phyloP scores from a whole-genome alignment of 2,113 vertebrate genomes.

The Colius striatus region DNA sequence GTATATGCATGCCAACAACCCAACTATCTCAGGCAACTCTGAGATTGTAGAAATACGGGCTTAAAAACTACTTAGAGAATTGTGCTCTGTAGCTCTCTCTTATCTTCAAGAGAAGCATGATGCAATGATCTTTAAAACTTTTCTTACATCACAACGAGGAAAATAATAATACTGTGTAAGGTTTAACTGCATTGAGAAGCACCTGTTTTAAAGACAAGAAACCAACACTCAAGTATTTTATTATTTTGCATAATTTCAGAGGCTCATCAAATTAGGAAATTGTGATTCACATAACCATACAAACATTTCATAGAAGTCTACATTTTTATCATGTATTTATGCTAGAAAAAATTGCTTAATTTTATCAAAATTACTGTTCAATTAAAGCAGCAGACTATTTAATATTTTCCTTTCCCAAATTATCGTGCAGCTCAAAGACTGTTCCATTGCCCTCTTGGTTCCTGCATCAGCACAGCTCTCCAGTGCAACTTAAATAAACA shows the following conservation, averaged over 20 bases:
- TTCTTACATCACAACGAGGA: background rate
- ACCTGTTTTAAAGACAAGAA: background rate
- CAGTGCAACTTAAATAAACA: background rate
- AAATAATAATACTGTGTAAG: background rate
- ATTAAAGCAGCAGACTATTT: background rate
- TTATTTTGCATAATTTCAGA: background rate
- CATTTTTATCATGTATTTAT: background rate
- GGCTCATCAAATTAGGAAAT: background rate
- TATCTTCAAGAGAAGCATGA: background rate
- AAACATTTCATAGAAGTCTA: background rate
- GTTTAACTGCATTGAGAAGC: background rate
- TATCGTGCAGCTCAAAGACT: background rate
- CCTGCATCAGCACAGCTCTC: background rate
- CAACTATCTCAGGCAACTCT: slow-evolving; percentile 8
- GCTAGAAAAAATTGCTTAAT: background rate
- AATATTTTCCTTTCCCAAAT: background rate
- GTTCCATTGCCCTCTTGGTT: background rate
- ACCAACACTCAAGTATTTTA: background rate
- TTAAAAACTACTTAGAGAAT: slow-evolving; percentile 39
- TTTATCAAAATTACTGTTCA: background rate
- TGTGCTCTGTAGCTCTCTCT: background rate
- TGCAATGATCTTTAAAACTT: background rate
- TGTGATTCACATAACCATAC: background rate
- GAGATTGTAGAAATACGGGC: slow-evolving; percentile 3
- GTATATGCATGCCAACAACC: background rate